These are phyloP conservation scores for Pecten maximus DNA, from an alignment of 2,888 invertebrate species.

Conservation along the genomic window DNA sequence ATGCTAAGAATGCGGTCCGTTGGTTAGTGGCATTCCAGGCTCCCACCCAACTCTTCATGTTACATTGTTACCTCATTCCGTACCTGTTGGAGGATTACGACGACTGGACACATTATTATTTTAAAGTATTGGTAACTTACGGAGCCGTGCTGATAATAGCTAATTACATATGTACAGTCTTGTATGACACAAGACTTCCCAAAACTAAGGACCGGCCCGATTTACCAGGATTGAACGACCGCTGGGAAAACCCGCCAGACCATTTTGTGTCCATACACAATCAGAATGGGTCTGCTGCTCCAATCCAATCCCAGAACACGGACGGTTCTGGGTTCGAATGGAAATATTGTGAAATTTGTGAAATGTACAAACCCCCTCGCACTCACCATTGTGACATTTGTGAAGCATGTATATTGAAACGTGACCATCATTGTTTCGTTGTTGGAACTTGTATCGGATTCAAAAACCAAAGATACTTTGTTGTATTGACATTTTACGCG, in stretches of 20 bases:
- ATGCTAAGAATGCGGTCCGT: constrained; percentile 43
- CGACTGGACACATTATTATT: constrained; percentile 60
- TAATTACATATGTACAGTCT: constrained; percentile 59
- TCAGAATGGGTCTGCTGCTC: background rate
- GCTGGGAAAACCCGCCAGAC: constrained; percentile 51
- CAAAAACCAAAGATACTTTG: constrained; percentile 76
- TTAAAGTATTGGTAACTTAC: constrained; percentile 61
- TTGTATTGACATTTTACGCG: constrained; percentile 68
- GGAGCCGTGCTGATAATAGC: constrained; percentile 49
- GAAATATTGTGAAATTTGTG: constrained; percentile 67
- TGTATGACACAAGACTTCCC: constrained; percentile 52
- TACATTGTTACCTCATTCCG: constrained; percentile 56
- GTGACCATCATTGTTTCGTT: constrained; percentile 79
- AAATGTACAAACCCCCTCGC: constrained; percentile 64
- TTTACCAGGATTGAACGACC: constrained; percentile 37
- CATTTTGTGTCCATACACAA: constrained; percentile 43
- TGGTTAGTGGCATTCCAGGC: constrained; percentile 54
- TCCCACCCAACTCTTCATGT: constrained; percentile 57
- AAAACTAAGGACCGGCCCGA: constrained; percentile 48
- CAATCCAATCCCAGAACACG: constrained; percentile 46
- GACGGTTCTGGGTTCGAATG: constrained; percentile 45
- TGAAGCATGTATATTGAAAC: constrained; percentile 72
- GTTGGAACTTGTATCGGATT: constrained; percentile 74
- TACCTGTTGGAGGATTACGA: constrained; percentile 55
- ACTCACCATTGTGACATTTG: constrained; percentile 76